A percentile compares a stretch with the other conserved stretches of the same genome.
phyloP scores from a whole-genome alignment of 2,113 vertebrate genomes.

The Sigmodon hispidus region DNA sequence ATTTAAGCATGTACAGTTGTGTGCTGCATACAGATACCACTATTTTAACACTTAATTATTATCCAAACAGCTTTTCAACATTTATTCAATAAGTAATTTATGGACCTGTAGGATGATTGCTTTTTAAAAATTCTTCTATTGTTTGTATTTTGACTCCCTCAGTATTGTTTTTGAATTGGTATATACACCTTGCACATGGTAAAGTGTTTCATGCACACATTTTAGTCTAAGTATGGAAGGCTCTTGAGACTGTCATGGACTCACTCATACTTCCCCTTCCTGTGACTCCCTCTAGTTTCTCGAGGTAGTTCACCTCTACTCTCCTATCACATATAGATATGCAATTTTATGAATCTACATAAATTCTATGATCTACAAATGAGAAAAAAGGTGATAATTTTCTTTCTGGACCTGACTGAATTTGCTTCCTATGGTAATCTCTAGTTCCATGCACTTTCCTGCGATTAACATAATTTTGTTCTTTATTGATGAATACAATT shows the following conservation, averaged over 20 bases:
- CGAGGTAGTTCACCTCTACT: background rate
- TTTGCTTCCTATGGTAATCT: background rate
- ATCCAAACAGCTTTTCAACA: constrained; percentile 29
- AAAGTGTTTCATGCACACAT: background rate
- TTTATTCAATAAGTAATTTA: constrained; percentile 46
- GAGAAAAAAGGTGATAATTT: background rate
- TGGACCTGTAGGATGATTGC: background rate
- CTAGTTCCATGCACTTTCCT: background rate
- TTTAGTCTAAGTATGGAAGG: background rate
- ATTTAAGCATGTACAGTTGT: background rate
- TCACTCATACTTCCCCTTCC: background rate
- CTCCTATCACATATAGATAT: background rate
- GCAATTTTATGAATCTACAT: background rate
- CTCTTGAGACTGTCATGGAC: background rate
- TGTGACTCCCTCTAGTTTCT: background rate
- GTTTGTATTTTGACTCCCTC: background rate
- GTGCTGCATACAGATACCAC: constrained; percentile 21
- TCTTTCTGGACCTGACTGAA: background rate
- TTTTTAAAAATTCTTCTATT: constrained; percentile 35
- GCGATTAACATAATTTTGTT: background rate
- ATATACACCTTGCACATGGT: background rate
- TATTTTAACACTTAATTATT: constrained; percentile 36
- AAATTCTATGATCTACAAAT: background rate
- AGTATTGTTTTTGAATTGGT: background rate
- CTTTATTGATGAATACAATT: background rate